Conservation (phyloP, 2,113 vertebrate genomes). For the Pontoporia blainvillei region DNA sequence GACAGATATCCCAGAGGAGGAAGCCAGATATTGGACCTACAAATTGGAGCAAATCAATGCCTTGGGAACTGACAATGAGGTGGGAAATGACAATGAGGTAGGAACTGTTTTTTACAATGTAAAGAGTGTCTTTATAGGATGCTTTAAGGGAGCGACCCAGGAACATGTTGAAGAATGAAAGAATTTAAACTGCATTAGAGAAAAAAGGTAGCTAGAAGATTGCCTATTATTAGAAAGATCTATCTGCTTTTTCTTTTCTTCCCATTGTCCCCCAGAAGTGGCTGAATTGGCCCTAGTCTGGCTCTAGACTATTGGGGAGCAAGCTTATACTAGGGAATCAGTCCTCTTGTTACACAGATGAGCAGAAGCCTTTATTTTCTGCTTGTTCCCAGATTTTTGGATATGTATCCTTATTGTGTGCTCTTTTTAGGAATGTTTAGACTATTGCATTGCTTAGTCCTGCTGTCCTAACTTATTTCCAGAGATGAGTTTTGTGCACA, state of each 20-base stretch:
- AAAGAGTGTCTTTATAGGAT: not conserved
- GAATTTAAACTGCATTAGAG: not conserved
- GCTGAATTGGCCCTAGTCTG: not conserved
- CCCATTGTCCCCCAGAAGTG: not conserved
- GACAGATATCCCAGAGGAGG: slow-evolving; percentile 97
- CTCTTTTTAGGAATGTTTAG: not conserved
- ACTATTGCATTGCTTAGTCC: not conserved
- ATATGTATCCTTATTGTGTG: not conserved
- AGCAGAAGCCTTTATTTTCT: not conserved
- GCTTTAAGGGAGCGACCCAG: not conserved
- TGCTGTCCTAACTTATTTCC: not conserved
- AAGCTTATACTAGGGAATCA: not conserved
- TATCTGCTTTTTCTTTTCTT: not conserved
- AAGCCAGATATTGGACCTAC: slow-evolving; percentile 96
- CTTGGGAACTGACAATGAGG: slow-evolving; percentile 89
- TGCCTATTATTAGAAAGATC: not conserved
- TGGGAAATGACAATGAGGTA: slow-evolving; percentile 89
- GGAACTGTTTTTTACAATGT: slow-evolving; percentile 24
- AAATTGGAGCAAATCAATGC: slow-evolving; percentile 93
- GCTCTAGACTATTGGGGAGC: not conserved
- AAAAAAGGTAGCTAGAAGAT: not conserved
- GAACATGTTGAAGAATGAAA: slow-evolving; percentile 4
- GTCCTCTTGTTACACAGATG: not conserved
- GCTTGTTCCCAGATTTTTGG: not conserved
- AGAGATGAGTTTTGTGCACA: not conserved